Conservation (phyloP, 2,113 vertebrate genomes). For the Ictalurus furcatus region DNA sequence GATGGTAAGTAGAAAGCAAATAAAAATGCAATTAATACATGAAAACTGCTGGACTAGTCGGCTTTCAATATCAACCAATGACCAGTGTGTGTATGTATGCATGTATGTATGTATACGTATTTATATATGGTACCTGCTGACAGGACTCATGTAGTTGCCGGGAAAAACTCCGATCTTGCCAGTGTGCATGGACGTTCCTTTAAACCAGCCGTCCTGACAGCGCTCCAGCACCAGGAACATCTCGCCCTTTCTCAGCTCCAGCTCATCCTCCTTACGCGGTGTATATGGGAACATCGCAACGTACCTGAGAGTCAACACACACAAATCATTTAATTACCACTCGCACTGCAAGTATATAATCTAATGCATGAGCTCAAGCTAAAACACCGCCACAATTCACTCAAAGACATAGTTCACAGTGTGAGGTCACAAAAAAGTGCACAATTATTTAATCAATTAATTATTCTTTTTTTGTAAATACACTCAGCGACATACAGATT, state of each 20-base stretch:
- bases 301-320: conserved; percentile 67
- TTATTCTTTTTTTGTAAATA: neutral
- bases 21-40: neutral
- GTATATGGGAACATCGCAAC: conserved; percentile 93
- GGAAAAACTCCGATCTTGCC: conserved; percentile 97
- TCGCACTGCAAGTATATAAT: neutral
- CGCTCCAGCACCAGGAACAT: conserved; percentile 97
- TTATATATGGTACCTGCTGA: conserved; percentile 79
- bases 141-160: conserved; percentile 96
- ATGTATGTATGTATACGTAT: no score
- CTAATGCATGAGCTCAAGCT: neutral
- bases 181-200: conserved; percentile 97
- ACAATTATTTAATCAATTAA: neutral
- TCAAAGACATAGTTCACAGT: conserved; percentile 1
- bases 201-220: conserved; percentile 99
- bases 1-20: neutral
- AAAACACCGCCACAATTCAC: neutral
- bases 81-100: neutral
- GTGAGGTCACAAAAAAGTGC: conserved; percentile 4
- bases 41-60: neutral
- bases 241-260: conserved; percentile 94
- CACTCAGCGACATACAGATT: neutral
- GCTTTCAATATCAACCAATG: no score
- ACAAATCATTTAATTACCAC: neutral
- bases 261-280: conserved; percentile 94